These are phyloP conservation scores for Noctua fimbriata DNA, from an alignment of 2,888 invertebrate genomes.

Conservation along the genomic window DNA sequence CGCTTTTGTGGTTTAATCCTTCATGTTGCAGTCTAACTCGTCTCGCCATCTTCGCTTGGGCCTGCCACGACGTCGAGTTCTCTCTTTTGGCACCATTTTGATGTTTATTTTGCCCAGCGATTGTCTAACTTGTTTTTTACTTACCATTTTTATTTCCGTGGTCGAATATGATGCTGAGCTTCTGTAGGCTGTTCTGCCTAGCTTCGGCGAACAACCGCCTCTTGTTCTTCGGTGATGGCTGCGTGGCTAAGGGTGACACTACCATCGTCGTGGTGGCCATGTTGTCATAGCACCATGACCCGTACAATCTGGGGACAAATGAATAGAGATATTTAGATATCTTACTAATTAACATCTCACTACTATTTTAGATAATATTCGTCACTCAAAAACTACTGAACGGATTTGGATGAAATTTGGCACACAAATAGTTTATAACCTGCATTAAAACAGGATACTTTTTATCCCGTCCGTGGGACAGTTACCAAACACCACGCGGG, in stretches of 20 bases:
- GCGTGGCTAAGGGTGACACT: constrained; percentile 84
- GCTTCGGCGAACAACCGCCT: constrained; percentile 86
- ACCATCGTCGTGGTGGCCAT: constrained; percentile 88
- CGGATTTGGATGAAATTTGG: neutral
- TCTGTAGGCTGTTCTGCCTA: constrained; percentile 86
- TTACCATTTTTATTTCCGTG: constrained; percentile 85
- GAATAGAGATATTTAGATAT: neutral
- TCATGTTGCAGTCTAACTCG: neutral
- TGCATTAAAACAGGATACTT: neutral
- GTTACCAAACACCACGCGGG: no score
- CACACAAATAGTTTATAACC: neutral
- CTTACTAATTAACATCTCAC: neutral
- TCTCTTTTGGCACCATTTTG: neutral
- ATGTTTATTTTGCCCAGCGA: neutral
- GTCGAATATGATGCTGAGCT: constrained; percentile 87
- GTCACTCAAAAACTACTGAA: neutral
- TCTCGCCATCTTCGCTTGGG: neutral
- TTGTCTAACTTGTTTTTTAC: constrained; percentile 32
- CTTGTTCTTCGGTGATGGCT: constrained; percentile 85
- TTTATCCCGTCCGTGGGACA: neutral
- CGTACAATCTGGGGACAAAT: constrained; percentile 47
- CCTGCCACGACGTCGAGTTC: neutral
- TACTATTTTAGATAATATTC: neutral
- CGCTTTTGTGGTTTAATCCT: neutral
- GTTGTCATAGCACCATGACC: constrained; percentile 67